phyloP scores from a whole-genome alignment of 2,888 invertebrate genomes.

The Apocheima hispidaria region DNA sequence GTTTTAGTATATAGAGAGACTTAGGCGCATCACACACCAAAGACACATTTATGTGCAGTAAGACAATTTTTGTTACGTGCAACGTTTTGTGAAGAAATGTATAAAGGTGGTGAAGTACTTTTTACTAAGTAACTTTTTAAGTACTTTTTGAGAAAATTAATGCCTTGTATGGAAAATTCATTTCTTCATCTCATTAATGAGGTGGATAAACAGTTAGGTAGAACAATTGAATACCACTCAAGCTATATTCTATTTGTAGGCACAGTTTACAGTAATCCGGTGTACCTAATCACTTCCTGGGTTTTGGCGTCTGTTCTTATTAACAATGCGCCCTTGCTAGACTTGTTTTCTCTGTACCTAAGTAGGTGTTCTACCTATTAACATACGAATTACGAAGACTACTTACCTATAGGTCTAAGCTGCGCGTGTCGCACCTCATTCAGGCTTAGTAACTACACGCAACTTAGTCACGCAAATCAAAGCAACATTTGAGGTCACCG shows the following conservation, averaged over 20 bases:
- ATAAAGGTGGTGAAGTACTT: too few relatives aligned
- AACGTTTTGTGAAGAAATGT: too few relatives aligned
- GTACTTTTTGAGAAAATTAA: too few relatives aligned
- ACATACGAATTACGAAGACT: background rate
- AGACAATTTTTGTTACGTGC: too few relatives aligned
- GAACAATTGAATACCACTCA: background rate
- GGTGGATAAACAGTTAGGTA: background rate
- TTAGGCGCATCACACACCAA: too few relatives aligned
- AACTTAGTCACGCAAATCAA: conserved; percentile 46
- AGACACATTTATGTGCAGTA: too few relatives aligned
- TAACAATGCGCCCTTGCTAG: conserved; percentile 11
- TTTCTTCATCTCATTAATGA: background rate
- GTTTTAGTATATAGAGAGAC: too few relatives aligned
- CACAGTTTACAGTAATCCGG: background rate
- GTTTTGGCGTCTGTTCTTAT: background rate
- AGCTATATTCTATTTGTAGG: background rate
- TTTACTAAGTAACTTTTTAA: too few relatives aligned
- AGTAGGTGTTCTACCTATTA: conserved; percentile 6
- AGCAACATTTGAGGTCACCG: conserved; percentile 41
- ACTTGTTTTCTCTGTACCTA: conserved; percentile 29
- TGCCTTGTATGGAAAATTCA: too few relatives aligned
- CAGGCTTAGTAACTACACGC: conserved; percentile 36
- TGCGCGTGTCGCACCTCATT: conserved; percentile 44
- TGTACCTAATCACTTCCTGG: conserved; percentile 4
- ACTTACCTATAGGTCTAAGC: conserved; percentile 17